phyloP scores from a whole-genome alignment of 2,113 vertebrate species.

The Raphicerus campestris region DNA sequence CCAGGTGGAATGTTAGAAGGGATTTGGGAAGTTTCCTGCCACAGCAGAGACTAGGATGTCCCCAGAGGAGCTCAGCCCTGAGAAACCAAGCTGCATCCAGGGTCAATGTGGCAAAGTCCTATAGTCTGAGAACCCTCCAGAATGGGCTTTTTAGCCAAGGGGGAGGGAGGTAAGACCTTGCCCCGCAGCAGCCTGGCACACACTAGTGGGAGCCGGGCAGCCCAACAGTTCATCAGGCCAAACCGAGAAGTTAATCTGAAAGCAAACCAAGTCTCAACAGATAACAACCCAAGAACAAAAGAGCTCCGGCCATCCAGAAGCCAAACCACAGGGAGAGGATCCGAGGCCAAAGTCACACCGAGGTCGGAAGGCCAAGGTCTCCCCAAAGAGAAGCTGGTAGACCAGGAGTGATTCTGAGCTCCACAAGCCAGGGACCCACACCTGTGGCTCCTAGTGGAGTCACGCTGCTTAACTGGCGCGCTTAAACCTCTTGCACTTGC shows the following conservation, averaged over 20 bases:
- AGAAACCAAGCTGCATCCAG: background rate
- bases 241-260: background rate
- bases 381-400: background rate
- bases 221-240: background rate
- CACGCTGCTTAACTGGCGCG: background rate
- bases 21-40: background rate
- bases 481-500: background rate
- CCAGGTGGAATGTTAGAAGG: background rate
- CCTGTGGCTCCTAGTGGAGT: background rate
- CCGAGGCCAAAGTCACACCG: background rate
- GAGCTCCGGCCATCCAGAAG: background rate
- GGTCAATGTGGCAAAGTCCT: background rate
- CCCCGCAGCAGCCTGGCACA: background rate
- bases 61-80: background rate
- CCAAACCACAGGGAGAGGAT: background rate
- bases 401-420: background rate
- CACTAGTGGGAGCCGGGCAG: rapidly evolving
- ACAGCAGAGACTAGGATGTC: background rate
- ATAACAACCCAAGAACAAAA: background rate
- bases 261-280: background rate
- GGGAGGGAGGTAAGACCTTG: background rate
- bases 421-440: background rate
- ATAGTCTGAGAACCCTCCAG: background rate
- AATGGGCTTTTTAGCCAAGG: background rate
- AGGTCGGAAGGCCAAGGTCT: background rate